Evolutionary conservation across 2,888 invertebrate species (phyloP), one percentile per base, ranked within the genome.

Genomic region (Ferrisia virgata): DNA sequence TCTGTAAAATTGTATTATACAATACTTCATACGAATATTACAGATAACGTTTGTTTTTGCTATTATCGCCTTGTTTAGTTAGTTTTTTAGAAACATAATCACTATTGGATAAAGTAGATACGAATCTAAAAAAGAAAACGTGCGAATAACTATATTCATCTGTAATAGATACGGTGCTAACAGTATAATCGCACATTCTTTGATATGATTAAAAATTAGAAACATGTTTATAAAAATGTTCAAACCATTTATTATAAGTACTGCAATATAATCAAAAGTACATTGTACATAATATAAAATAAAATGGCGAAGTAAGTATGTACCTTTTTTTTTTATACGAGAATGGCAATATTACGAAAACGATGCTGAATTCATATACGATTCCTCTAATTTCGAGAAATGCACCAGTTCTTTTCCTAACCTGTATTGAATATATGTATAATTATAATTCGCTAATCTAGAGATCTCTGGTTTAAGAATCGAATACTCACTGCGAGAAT

Each of bases 401-500:
- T 22, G 64, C 0, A 28, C n/a, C 33, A 83, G 28, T 72, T 83
- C 83, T 31, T 31, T 31, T 33, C 76, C 83, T 76, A 83, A 43
- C 33, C 83, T 83, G 40, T n/a, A 28, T 25, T 31, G n/a, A 76
- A 76, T 22, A n/a, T n/a, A n/a, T n/a, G n/a, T n/a, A n/a, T n/a
- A n/a, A n/a, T n/a, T n/a, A n/a, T n/a, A n/a, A n/a, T n/a, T n/a
- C n/a, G n/a, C n/a, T n/a, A n/a, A n/a, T n/a, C n/a, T n/a, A n/a
- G n/a, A n/a, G n/a, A n/a, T n/a, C n/a, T n/a, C n/a, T n/a, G n/a
- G n/a, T n/a, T n/a, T n/a, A n/a, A 47, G 22, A 47, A 80, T 31
- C 9, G 79, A 79, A 31, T 43, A 89, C 91, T 90, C 87, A 94
- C 94, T 91, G 91, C 87, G 91, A 91, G 87, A 95, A 93, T 6